These are phyloP conservation scores for Phasia obesa DNA, from an alignment of 2,888 invertebrate genomes.

Conservation along the genomic window DNA sequence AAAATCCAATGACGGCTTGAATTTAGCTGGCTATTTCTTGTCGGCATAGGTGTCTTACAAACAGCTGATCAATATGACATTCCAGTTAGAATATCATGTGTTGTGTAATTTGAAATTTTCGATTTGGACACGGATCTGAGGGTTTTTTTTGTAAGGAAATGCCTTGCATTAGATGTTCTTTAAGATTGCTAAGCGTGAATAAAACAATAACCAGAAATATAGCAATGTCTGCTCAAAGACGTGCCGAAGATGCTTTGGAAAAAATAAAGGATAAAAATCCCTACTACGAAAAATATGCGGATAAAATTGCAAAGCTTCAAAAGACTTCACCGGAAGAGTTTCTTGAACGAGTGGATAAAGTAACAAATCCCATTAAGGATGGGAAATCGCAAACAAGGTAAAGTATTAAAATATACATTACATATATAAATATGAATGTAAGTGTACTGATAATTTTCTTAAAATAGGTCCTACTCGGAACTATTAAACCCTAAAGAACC, in stretches of 20 bases:
- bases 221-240: slow-evolving; percentile 82
- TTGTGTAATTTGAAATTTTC: slow-evolving; percentile 67
- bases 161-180: slow-evolving; percentile 72
- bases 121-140: neutral
- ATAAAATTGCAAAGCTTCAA: slow-evolving; percentile 89
- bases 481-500: slow-evolving; percentile 86
- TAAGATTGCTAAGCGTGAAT: slow-evolving; percentile 43
- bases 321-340: slow-evolving; percentile 90
- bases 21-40: too few species aligned
- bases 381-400: slow-evolving; percentile 78
- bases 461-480: slow-evolving; percentile 85
- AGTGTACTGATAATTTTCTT: neutral
- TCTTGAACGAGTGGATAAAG: slow-evolving; percentile 85
- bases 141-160: slow-evolving; percentile 65
- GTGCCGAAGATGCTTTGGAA: slow-evolving; percentile 83
- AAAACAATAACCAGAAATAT: slow-evolving; percentile 75
- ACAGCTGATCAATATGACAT: slow-evolving; percentile 25
- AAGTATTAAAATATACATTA: neutral
- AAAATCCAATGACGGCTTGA: too few species aligned
- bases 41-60: neutral
- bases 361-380: slow-evolving; percentile 78
- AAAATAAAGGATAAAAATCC: slow-evolving; percentile 86
- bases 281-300: slow-evolving; percentile 91
- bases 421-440: neutral
- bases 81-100: slow-evolving; percentile 41